Conservation (phyloP, 2,113 vertebrate species). For the Grammomys surdaster region DNA sequence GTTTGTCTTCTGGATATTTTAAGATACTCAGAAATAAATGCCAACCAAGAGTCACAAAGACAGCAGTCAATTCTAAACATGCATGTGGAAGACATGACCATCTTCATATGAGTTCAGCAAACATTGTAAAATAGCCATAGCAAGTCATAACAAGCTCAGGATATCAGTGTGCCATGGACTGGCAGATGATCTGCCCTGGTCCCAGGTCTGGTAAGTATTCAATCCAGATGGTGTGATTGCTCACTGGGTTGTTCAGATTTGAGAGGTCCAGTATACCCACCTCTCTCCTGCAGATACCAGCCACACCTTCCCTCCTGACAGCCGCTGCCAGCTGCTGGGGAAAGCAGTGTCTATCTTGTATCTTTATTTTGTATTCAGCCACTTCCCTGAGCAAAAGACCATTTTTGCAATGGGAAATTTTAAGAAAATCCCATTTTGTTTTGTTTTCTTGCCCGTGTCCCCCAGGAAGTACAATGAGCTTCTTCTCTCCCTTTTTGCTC, state of each 20-base stretch:
- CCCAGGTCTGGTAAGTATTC: neutral
- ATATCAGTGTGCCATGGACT: too few relatives aligned
- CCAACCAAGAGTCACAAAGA: neutral
- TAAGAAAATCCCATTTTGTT: neutral
- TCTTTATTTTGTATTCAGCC: constrained; percentile 5
- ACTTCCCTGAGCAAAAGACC: neutral
- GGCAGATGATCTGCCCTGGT: too few relatives aligned
- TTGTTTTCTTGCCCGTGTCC: neutral
- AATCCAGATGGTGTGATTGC: neutral
- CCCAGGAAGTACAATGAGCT: neutral
- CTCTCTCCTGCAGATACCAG: neutral
- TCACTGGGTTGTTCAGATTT: neutral
- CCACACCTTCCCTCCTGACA: neutral
- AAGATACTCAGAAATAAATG: constrained; percentile 2
- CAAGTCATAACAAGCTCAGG: neutral
- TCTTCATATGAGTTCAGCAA: constrained; percentile 20
- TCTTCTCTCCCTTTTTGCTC: neutral
- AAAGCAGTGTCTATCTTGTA: neutral
- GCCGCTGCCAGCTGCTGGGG: neutral
- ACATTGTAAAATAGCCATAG: neutral
- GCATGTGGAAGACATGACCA: neutral
- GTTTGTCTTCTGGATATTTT: neutral
- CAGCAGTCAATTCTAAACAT: constrained; percentile 23
- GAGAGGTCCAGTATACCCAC: too few relatives aligned
- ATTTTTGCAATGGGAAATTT: neutral